Evolutionary conservation across 1,140 invertebrate genomes (phyloP).

Genomic region (Anoplolepis gracilipes): DNA sequence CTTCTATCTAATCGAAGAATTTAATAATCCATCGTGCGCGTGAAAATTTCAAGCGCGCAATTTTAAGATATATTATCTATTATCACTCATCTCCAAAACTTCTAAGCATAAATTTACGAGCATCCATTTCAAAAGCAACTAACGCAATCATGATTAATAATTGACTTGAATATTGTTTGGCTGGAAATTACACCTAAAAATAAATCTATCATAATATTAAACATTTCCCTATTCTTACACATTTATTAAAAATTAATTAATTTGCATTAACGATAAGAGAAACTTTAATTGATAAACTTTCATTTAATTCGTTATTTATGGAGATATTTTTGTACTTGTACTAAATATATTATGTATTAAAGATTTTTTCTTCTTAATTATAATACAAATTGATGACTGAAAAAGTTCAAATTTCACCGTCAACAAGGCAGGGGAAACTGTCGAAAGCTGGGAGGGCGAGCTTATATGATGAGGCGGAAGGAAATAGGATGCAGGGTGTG

Average conservation of each 20-base stretch:
- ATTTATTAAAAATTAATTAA: neutral
- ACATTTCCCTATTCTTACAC: neutral
- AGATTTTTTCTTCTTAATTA: no score
- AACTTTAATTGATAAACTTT: neutral
- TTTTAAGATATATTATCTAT: neutral
- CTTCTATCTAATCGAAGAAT: constrained; percentile 32
- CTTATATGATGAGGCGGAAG: constrained; percentile 40
- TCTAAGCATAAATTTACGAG: neutral
- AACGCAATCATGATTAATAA: neutral
- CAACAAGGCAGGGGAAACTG: neutral
- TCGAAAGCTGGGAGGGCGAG: neutral
- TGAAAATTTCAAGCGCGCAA: neutral
- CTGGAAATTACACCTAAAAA: neutral
- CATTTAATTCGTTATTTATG: neutral
- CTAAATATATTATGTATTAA: neutral
- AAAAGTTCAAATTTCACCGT: neutral
- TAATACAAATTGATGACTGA: no score
- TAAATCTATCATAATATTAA: constrained; percentile 14
- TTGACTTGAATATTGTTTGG: constrained; percentile 2
- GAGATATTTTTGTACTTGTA: neutral
- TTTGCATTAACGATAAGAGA: no score
- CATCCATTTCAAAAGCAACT: neutral
- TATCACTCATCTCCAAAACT: neutral
- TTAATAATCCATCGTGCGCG: constrained; percentile 27
- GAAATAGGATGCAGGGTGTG: constrained; percentile 10